phyloP scores from a whole-genome alignment of 2,113 vertebrate species.

The Lanius collurio region DNA sequence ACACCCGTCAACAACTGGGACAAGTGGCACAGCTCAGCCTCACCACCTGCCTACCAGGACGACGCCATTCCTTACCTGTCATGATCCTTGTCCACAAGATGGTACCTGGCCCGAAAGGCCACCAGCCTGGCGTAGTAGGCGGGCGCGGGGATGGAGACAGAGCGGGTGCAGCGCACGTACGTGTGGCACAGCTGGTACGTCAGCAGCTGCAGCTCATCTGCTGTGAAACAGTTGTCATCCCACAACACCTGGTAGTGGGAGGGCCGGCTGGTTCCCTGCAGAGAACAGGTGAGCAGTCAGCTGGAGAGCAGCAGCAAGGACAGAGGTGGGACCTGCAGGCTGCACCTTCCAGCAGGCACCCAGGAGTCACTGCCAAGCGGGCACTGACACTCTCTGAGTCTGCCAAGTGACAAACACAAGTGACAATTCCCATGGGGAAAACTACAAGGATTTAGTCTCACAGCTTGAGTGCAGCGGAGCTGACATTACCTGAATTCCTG shows the following conservation, averaged over 20 bases:
- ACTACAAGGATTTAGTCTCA: not conserved
- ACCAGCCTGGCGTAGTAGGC: conserved; percentile 97
- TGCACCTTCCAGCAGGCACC: not conserved
- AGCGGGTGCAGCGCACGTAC: conserved; percentile 94
- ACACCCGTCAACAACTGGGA: not conserved
- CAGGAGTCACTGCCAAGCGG: not conserved
- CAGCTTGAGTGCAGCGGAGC: not conserved
- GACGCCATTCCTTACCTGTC: conserved; percentile 83
- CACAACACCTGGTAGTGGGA: conserved; percentile 98
- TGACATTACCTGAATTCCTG: conserved; percentile 94
- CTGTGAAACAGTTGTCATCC: conserved; percentile 99
- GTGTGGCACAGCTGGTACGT: conserved; percentile 99
- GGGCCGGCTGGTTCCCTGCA: conserved; percentile 95
- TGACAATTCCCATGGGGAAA: not conserved
- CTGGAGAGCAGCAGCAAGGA: not conserved
- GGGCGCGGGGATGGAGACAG: conserved; percentile 95
- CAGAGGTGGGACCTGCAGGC: not conserved
- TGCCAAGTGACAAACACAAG: not conserved
- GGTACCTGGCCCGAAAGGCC: conserved; percentile 94
- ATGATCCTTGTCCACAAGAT: conserved; percentile 98
- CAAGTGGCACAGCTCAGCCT: not conserved
- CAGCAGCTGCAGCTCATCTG: conserved; percentile 94
- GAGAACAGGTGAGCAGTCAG: not conserved
- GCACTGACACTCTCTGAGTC: not conserved
- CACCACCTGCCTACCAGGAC: not conserved